Base-by-base conservation (phyloP, 2,113 vertebrate species). In the Amphiprion ocellaris region DNA sequence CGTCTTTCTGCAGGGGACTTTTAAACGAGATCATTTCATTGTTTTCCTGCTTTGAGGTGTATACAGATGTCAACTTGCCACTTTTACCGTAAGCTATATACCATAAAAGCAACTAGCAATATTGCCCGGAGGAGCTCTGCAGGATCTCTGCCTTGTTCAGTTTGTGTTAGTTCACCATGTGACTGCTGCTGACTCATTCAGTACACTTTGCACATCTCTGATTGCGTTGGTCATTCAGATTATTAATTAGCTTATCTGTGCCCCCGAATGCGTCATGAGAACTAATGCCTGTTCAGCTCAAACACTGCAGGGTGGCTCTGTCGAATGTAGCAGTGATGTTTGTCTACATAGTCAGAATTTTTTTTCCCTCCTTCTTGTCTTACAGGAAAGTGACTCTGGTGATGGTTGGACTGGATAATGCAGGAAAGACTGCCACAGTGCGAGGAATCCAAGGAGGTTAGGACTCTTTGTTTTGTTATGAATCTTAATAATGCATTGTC, bases 401-500 rank as follows among this genome's bases (percentile, higher is more conserved):
- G 82, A 98, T 99, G 97, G 96, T 98, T 72, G 97, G 98, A 76
- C 96, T 99, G 84, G 98, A 99, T 94, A 99, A 99, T 72, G 97
- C 97, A 82, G 98, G 98, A 10, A 99, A 99, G 94, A 99, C 97
- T 0, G 96, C 97, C 24, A 94, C 93, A 2, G 94, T 97, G 19
- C 94, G 96, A 92, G 97, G 97, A 81, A 98, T 99, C 87, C 96
- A 98, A 92, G 98, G 98, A 97, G 98, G 98, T 98, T 75, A 90
- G 95, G 26, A 52, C 44, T 16, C 26, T 61, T 54, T 17, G 44
- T 52, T 61, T 54, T 17, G 44, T 52, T 58, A 19, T 39, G 5
- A 5, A 30, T 10, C 4, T 59, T 41, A 60, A 54, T 53, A n/a
- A 72, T 50, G 4, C 4, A 8, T 21, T 12, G 12, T 41, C 39